Evolutionary conservation across 2,888 invertebrate species (phyloP), one percentile per base, ranked within the genome.

Genomic region (Aphodius granarius): DNA sequence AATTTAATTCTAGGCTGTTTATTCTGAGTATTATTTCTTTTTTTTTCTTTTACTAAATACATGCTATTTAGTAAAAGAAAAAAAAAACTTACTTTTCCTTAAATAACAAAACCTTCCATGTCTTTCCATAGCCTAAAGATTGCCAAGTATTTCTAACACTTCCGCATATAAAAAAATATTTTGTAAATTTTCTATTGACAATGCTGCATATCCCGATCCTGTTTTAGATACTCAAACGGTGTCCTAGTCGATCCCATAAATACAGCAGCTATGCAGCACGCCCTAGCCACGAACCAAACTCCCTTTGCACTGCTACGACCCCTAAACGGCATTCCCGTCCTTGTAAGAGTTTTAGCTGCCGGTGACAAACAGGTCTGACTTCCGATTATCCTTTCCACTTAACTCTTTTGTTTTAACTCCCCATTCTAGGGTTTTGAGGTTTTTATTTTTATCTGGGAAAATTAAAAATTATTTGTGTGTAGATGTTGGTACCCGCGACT

Each of bases 401-500:
- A 65, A 5, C 15, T n/a, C 6, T 65, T 19, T 65, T 9, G n/a
- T 65, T 65, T 3, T 65, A 6, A 43, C 6, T 43, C 43, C 43
- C 43, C 6, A 2, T 65, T 6, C 65, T 16, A 65, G 19, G 17
- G 71, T 21, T 71, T 71, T 71, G 19, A 9, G 70, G 16, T 66
- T 17, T 13, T 66, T 17, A 13, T 9, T 66, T 6, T n/a, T n/a
- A n/a, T n/a, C n/a, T n/a, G n/a, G n/a, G n/a, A n/a, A n/a, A n/a
- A n/a, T n/a, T n/a, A n/a, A n/a, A n/a, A n/a, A n/a, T n/a, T n/a
- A n/a, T 2, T 66, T 19, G n/a, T 66, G 16, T 73, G 18, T 81
- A 93, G 91, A 91, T 93, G 89, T 84, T 94, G 79, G 92, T 93
- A 6, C 93, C 93, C 0, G 93, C 93, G 0, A 92, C 92, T 6